phyloP scores from a whole-genome alignment of 2,888 invertebrate genomes.

The Leistus spinibarbis region DNA sequence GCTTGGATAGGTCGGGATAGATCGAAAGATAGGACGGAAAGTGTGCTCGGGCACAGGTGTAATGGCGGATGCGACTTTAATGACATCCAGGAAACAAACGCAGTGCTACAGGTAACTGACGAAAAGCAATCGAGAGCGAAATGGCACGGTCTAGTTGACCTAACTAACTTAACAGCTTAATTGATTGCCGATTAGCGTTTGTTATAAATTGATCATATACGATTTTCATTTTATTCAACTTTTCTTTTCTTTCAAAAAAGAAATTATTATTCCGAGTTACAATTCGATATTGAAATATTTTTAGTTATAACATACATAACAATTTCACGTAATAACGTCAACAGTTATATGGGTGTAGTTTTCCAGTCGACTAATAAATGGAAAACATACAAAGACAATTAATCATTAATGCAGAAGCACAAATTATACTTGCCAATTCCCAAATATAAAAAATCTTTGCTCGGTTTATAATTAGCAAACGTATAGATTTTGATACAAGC shows the following conservation, averaged over 20 bases:
- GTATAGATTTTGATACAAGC: neutral
- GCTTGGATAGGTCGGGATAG: neutral
- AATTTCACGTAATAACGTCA: too few species aligned
- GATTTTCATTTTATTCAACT: too few species aligned
- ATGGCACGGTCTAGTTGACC: neutral
- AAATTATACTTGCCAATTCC: neutral
- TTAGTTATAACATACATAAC: too few species aligned
- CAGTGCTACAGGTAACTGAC: neutral
- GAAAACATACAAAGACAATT: neutral
- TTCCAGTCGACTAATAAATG: neutral
- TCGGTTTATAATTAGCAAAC: too few species aligned
- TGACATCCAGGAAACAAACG: constrained; percentile 33
- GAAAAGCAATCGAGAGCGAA: neutral
- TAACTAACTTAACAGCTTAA: too few species aligned
- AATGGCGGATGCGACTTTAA: constrained; percentile 33
- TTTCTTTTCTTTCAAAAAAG: too few species aligned
- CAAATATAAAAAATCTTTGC: neutral
- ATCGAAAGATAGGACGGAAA: constrained; percentile 1
- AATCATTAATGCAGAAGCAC: neutral
- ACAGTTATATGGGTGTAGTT: neutral
- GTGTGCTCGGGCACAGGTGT: constrained; percentile 23
- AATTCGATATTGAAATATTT: too few species aligned
- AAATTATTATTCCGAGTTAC: too few species aligned
- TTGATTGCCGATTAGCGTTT: too few species aligned
- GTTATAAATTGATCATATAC: too few species aligned